phyloP scores from a whole-genome alignment of 2,113 vertebrate genomes.

The Hippocampus mohnikei region DNA sequence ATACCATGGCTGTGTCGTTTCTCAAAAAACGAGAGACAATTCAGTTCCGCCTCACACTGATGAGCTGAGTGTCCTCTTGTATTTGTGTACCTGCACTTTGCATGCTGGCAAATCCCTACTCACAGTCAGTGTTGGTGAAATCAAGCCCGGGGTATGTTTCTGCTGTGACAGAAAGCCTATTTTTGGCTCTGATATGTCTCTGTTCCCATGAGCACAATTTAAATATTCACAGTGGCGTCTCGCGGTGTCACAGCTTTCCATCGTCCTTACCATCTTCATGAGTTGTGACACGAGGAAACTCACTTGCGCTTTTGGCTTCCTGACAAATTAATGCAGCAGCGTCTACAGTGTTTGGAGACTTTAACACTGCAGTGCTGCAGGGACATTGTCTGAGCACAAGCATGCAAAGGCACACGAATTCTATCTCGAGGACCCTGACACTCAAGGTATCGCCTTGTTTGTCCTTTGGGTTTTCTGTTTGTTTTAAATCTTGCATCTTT shows the following conservation, averaged over 20 bases:
- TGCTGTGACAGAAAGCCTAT: slow-evolving; percentile 29
- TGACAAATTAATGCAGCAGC: slow-evolving; percentile 63
- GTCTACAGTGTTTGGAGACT: slow-evolving; percentile 60
- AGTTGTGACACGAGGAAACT: slow-evolving; percentile 64
- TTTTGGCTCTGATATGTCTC: slow-evolving; percentile 52
- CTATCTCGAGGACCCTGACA: slow-evolving; percentile 16
- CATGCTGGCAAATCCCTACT: slow-evolving; percentile 4
- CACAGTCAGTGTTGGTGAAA: slow-evolving; percentile 13
- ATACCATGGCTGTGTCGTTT: slow-evolving; percentile 34
- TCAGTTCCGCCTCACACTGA: slow-evolving; percentile 31
- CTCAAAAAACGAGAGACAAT: slow-evolving; percentile 11
- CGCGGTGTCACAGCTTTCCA: slow-evolving; percentile 47
- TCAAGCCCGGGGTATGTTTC: slow-evolving; percentile 50
- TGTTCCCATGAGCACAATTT: slow-evolving; percentile 51
- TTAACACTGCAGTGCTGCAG: slow-evolving; percentile 34
- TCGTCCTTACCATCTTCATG: slow-evolving; percentile 57
- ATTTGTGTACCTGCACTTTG: slow-evolving; percentile 30
- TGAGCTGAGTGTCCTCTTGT: neutral
- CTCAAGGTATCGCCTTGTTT: slow-evolving; percentile 19
- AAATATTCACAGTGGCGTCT: slow-evolving; percentile 57
- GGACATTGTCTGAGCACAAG: slow-evolving; percentile 8
- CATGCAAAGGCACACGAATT: slow-evolving; percentile 4
- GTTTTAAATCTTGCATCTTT: slow-evolving; percentile 30
- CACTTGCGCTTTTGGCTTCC: slow-evolving; percentile 62
- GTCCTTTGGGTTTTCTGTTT: slow-evolving; percentile 32